A percentile compares a stretch with the other conserved stretches of the same genome.
These are phyloP conservation scores for Montipora efflorescens DNA, from an alignment of 64 coral and sea anemone species.

Conservation along the genomic window DNA sequence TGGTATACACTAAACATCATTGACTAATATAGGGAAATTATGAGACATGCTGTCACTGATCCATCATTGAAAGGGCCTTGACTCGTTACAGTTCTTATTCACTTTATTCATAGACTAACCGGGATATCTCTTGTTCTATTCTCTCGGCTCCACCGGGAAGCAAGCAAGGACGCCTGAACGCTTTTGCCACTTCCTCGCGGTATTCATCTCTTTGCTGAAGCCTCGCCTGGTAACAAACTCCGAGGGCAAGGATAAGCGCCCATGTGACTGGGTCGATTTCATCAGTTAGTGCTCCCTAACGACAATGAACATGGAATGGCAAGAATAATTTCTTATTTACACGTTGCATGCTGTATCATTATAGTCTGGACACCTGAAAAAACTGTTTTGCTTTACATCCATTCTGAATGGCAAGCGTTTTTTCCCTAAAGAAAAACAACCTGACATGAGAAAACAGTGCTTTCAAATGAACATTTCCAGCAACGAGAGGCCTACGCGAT, in stretches of 20 bases:
- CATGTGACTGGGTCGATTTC: slow-evolving; percentile 3
- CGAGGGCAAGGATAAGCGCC: slow-evolving; percentile 70
- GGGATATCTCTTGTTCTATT: slow-evolving; percentile 70
- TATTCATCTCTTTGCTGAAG: slow-evolving; percentile 59
- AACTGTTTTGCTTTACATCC: too few species aligned
- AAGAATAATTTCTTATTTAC: too few species aligned
- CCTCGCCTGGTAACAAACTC: slow-evolving; percentile 86
- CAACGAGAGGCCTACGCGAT: neutral
- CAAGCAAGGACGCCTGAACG: slow-evolving; percentile 42
- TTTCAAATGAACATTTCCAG: neutral
- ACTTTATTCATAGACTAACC: slow-evolving; percentile 7
- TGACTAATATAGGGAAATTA: too few species aligned
- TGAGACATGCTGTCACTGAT: too few species aligned
- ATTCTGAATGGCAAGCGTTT: too few species aligned
- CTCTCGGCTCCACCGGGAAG: slow-evolving; percentile 64
- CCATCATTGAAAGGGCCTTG: too few species aligned
- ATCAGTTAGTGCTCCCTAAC: neutral
- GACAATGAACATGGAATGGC: too few species aligned
- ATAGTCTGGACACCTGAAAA: too few species aligned
- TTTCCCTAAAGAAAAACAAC: neutral
- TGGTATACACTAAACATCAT: too few species aligned
- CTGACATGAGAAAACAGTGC: neutral
- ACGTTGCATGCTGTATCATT: too few species aligned
- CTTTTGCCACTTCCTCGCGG: slow-evolving; percentile 27
- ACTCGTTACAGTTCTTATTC: too few species aligned